Conservation (phyloP, 1,140 invertebrate species). For the Scaptomyza pallida region DNA sequence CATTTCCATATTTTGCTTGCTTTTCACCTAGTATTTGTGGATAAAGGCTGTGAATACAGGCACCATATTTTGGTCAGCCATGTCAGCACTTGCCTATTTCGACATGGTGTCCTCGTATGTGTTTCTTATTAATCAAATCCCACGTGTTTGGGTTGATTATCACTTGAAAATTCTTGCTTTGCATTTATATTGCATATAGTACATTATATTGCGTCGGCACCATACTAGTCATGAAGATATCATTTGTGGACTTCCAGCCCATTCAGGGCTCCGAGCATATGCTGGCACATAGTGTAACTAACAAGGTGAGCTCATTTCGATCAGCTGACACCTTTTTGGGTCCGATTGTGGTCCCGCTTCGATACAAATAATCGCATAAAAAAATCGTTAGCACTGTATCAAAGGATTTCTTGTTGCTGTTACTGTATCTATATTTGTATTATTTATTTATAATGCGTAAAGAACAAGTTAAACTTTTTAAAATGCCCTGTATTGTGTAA, state of each 20-base stretch:
- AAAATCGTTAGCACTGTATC: too few species aligned
- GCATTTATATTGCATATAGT: slow-evolving; percentile 97
- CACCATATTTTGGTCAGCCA: slow-evolving; percentile 94
- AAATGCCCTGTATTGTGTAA: too few species aligned
- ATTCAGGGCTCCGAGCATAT: slow-evolving; percentile 99
- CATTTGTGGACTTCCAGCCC: slow-evolving; percentile 98
- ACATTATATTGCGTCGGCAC: slow-evolving; percentile 97
- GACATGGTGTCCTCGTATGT: slow-evolving; percentile 99
- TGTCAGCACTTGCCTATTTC: slow-evolving; percentile 97
- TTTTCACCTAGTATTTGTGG: slow-evolving; percentile 98
- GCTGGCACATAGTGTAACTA: too few species aligned
- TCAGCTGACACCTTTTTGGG: too few species aligned
- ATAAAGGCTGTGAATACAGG: slow-evolving; percentile 99
- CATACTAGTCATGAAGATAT: slow-evolving; percentile 98
- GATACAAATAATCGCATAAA: too few species aligned
- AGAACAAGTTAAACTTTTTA: too few species aligned
- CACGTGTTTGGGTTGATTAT: slow-evolving; percentile 97
- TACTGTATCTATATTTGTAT: too few species aligned
- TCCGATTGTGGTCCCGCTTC: too few species aligned
- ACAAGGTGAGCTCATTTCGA: slow-evolving; percentile 87
- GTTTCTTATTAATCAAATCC: slow-evolving; percentile 98
- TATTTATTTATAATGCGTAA: too few species aligned
- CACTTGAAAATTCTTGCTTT: slow-evolving; percentile 96
- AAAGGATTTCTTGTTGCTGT: too few species aligned
- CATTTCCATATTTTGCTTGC: slow-evolving; percentile 99